phyloP scores from a whole-genome alignment of 2,113 vertebrate species.

The Ellobius talpinus region DNA sequence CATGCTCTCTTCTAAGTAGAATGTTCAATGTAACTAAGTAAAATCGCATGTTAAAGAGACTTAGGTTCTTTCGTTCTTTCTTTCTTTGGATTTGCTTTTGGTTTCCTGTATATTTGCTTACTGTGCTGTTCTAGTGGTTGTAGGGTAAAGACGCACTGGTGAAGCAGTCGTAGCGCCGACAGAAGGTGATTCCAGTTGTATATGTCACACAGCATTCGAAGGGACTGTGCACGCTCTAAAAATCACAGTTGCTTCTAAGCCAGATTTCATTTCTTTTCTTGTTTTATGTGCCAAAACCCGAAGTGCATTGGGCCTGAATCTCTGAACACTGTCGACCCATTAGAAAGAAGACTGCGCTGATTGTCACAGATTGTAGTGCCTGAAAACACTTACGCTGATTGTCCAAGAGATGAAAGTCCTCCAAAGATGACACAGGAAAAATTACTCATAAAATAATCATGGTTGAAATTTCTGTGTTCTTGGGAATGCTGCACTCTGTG shows the following conservation, averaged over 20 bases:
- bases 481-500: slow-evolving; percentile 91
- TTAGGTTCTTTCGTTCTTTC: slow-evolving; percentile 88
- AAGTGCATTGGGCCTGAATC: slow-evolving; percentile 81
- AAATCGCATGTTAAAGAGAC: slow-evolving; percentile 92
- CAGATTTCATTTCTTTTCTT: slow-evolving; percentile 83
- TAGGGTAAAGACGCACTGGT: slow-evolving; percentile 89
- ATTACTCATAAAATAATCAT: slow-evolving; percentile 71
- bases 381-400: slow-evolving; percentile 74
- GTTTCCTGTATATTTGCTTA: slow-evolving; percentile 91
- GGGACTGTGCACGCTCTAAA: slow-evolving; percentile 89
- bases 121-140: slow-evolving; percentile 90
- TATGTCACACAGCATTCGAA: slow-evolving; percentile 93
- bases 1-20: slow-evolving; percentile 92
- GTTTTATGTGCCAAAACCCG: slow-evolving; percentile 88
- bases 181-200: slow-evolving; percentile 88
- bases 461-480: slow-evolving; percentile 87
- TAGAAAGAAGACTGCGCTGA: slow-evolving; percentile 79
- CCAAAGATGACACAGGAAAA: slow-evolving; percentile 78
- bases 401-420: slow-evolving; percentile 72
- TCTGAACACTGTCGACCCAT: slow-evolving; percentile 74
- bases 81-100: slow-evolving; percentile 87
- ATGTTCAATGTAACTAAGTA: slow-evolving; percentile 91
- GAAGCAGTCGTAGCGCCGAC: slow-evolving; percentile 90
- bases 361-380: slow-evolving; percentile 78
- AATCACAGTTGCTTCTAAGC: slow-evolving; percentile 77